Base-by-base conservation (phyloP, 2,888 invertebrate genomes). In the Callyntrura sp. region DNA sequence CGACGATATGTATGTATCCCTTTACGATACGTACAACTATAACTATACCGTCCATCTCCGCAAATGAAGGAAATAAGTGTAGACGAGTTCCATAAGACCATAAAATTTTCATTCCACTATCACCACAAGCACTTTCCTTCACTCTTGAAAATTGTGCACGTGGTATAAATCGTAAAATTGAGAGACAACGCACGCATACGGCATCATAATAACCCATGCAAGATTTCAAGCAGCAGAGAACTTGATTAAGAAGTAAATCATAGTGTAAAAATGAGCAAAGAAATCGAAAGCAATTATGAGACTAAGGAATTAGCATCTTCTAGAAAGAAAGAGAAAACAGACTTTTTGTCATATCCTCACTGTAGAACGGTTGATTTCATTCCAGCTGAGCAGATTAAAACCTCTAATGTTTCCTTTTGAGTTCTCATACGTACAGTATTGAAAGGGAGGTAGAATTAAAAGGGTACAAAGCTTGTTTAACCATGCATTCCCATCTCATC, bases 231-330 rank as follows among this genome's bases (percentile, higher is more conserved):
- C 11, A 35, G 11, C 35, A 14, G 57, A 70, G 55, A 17, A 23
- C 55, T 57, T 51, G 28, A 20, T 51, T 28, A 51, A 23, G 28
- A 35, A 35, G 57, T 23, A 51, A 62, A 68, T 17, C 84, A 20
- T 20, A 51, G 57, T 25, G 25, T 48, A 55, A 68, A 73, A 55
- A 57, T 23, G 48, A 20, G 11, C 17, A 20, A 84, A 14, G 12
- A 43, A 45, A 17, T 51, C 70, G 28, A 17, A 51, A 20, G 62
- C 48, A 85, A 76, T 76, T 76, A 76, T 57, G 76, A 60, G 25
- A 9, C 9, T 60, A 45, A 60, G 23, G 20, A 85, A 85, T 76
- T 60, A 60, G 57, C 35, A 35, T 35, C 35, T 48, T 76, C 25
- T 9, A 51, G n/a, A 28, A 82, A 70, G 62, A 62, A 28, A 25